phyloP scores from a whole-genome alignment of 2,888 invertebrate species.

The Prosopocoilus inquinatus region DNA sequence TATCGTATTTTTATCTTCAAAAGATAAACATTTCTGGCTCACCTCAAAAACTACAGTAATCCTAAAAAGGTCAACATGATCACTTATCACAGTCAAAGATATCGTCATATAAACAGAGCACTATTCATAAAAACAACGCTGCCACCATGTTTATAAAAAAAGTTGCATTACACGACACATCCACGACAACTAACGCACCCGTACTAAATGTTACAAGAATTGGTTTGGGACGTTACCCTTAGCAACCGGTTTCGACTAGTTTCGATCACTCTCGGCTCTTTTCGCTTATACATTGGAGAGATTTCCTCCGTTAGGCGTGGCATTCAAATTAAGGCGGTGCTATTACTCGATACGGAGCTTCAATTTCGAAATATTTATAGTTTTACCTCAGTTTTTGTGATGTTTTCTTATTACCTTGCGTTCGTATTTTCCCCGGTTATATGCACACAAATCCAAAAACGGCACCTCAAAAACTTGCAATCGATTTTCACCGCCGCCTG shows the following conservation, averaged over 20 bases:
- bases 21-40: too few relatives aligned
- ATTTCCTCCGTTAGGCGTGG: slow-evolving; percentile 17
- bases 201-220: slow-evolving; percentile 48
- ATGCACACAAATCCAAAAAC: neutral
- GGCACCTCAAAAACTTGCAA: neutral
- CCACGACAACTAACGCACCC: slow-evolving; percentile 48
- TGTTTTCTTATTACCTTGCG: slow-evolving; percentile 1
- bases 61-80: neutral
- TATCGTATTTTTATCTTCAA: too few relatives aligned
- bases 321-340: slow-evolving; percentile 22
- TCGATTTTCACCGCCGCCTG: neutral
- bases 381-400: slow-evolving; percentile 15
- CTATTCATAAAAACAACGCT: slow-evolving; percentile 26
- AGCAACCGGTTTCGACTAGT: slow-evolving; percentile 45
- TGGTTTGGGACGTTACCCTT: slow-evolving; percentile 50
- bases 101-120: slow-evolving; percentile 8
- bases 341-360: slow-evolving; percentile 24
- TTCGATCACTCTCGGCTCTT: slow-evolving; percentile 37
- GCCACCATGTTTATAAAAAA: slow-evolving; percentile 26
- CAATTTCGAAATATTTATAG: slow-evolving; percentile 34
- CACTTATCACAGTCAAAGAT: slow-evolving; percentile 33
- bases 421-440: neutral
- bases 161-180: slow-evolving; percentile 39
- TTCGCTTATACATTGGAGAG: slow-evolving; percentile 34
- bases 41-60: too few relatives aligned